phyloP scores from a whole-genome alignment of 2,113 vertebrate species.

The Cheilinus undulatus region DNA sequence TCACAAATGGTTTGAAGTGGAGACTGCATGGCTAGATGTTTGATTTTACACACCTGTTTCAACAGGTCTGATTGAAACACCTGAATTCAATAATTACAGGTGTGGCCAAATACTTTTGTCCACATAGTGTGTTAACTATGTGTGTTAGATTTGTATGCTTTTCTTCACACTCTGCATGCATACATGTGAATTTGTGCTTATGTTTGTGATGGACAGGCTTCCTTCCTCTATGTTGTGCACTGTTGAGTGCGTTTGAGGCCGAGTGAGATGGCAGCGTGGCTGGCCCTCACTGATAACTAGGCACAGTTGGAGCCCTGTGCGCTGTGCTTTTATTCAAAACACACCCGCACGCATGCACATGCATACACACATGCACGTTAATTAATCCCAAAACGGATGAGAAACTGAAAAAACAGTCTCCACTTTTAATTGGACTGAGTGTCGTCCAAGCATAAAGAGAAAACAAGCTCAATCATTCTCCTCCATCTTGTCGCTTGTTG shows the following conservation, averaged over 20 bases:
- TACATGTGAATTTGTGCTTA: slow-evolving; percentile 29
- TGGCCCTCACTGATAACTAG: slow-evolving; percentile 83
- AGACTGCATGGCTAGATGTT: no score
- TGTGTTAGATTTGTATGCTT: slow-evolving; percentile 14
- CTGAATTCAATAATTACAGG: no score
- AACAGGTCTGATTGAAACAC: no score
- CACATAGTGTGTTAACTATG: background rate
- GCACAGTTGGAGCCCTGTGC: slow-evolving; percentile 43
- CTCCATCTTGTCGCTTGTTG: slow-evolving; percentile 76
- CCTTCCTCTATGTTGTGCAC: slow-evolving; percentile 72
- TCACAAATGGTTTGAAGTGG: no score
- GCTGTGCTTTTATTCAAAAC: slow-evolving; percentile 18
- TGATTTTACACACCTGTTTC: no score
- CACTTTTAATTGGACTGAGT: slow-evolving; percentile 81
- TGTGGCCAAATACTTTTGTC: no score
- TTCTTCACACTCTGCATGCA: slow-evolving; percentile 6
- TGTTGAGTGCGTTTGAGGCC: slow-evolving; percentile 79
- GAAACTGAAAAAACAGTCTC: slow-evolving; percentile 56
- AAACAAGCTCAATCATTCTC: slow-evolving; percentile 76
- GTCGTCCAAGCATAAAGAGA: slow-evolving; percentile 75
- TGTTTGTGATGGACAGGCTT: slow-evolving; percentile 43
- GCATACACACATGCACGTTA: slow-evolving; percentile 50
- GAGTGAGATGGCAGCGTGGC: slow-evolving; percentile 78
- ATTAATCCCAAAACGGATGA: slow-evolving; percentile 76
- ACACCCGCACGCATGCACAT: slow-evolving; percentile 38